phyloP scores from a whole-genome alignment of 2,888 invertebrate species.

The Tiliacea aurago region DNA sequence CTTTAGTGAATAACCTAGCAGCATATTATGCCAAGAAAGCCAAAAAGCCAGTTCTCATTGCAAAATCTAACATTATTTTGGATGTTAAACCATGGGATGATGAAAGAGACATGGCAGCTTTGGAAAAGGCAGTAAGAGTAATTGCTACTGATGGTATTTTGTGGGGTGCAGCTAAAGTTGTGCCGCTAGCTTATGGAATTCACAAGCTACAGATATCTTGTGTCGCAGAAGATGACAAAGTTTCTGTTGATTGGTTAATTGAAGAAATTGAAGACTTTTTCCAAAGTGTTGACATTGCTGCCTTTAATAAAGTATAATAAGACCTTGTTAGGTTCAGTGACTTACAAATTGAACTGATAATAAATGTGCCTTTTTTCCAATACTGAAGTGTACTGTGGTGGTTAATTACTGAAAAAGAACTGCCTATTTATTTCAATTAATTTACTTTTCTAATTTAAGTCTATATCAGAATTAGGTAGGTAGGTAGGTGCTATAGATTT shows the following conservation, averaged over 20 bases:
- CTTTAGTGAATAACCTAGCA: constrained; percentile 88
- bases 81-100: constrained; percentile 98
- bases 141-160: constrained; percentile 96
- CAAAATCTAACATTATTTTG: constrained; percentile 98
- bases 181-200: constrained; percentile 97
- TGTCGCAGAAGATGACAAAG: constrained; percentile 99
- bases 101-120: constrained; percentile 96
- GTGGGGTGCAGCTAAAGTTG: constrained; percentile 98
- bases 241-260: constrained; percentile 96
- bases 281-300: constrained; percentile 98
- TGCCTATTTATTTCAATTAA: neutral
- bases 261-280: constrained; percentile 97
- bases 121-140: constrained; percentile 95
- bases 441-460: neutral
- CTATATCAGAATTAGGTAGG: neutral
- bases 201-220: constrained; percentile 97
- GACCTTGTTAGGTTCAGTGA: constrained; percentile 33
- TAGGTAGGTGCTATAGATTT: neutral
- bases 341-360: constrained; percentile 52
- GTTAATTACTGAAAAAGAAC: neutral
- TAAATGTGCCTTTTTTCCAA: constrained; percentile 70
- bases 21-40: constrained; percentile 98
- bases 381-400: too few relatives aligned
- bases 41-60: constrained; percentile 97
- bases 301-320: constrained; percentile 96